Base-by-base conservation (phyloP, 23 tunicate species). In the Diplosoma virens region DNA sequence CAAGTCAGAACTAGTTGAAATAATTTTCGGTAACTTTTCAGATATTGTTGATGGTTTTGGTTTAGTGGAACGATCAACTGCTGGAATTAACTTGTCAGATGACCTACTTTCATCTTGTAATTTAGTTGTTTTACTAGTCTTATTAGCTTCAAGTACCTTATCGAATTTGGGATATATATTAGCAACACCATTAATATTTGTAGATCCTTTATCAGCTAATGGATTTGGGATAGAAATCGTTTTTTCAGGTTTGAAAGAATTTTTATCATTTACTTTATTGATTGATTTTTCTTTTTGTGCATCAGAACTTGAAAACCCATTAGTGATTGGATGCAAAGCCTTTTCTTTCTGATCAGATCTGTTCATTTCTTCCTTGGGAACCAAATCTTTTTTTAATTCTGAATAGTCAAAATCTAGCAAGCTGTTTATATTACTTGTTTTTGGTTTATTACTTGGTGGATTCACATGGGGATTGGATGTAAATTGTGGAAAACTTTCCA, bases 401-500 rank as follows among this genome's bases (percentile, higher is more conserved):
- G 77, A 17, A 30, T 84, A 84, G 30, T 31, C 52, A 63, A 86
- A 86, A 67, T 88, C 95, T 20, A 81, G 28, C 58, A 90, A 63
- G 47, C 85, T 82, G 58, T 82, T 90, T 2, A 90, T 75, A 61
- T 76, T 84, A 26, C 58, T 46, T 9, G 78, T 66, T 30, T 83
- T 79, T 25, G 67, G 71, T 73, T 84, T 67, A 17, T 35, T 58
- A 26, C 17, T 34, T 22, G 97, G 97, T 1, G 67, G 82, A 20
- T 50, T 75, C 14, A 84, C 89, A 27, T 68, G 75, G 14, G 89
- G 89, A 54, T 90, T 84, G 5, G 97, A 84, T 2, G 86, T 73
- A 54, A 84, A 83, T 47, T 90, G 97, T n/a, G 97, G 97, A 80
- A 48, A 90, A 47, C 33, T 45, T 20, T 84, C 97, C 31, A 90